phyloP scores from a whole-genome alignment of 2,113 vertebrate species.

The Ariopsis seemanni region DNA sequence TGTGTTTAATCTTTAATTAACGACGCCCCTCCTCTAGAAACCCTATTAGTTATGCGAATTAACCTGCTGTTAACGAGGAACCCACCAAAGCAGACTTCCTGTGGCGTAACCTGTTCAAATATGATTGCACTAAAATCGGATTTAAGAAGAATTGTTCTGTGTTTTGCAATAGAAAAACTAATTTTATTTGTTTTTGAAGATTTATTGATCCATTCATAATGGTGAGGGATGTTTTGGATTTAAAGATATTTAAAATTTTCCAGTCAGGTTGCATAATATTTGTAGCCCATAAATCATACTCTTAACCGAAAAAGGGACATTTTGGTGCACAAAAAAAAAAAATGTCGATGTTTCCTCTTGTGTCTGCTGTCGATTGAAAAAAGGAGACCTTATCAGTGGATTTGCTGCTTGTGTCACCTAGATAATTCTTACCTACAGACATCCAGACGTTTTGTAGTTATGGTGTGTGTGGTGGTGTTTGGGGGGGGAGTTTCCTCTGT shows the following conservation, averaged over 20 bases:
- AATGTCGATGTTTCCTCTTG: neutral
- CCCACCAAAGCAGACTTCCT: conserved; percentile 3
- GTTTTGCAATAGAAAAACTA: neutral
- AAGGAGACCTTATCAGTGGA: neutral
- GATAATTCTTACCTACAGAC: conserved; percentile 19
- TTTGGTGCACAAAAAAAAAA: neutral
- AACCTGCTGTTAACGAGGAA: conserved; percentile 34
- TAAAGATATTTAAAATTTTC: neutral
- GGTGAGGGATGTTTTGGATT: neutral
- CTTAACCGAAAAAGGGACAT: neutral
- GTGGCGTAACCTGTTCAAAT: neutral
- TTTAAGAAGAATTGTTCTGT: neutral
- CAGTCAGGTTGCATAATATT: neutral
- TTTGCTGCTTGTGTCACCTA: conserved; percentile 7
- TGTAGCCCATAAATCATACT: neutral
- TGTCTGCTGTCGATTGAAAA: neutral
- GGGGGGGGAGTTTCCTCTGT: conserved; percentile 5
- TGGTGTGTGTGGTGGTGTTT: neutral
- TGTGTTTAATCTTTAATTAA: conserved; percentile 75
- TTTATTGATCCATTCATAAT: neutral
- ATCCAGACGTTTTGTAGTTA: conserved; percentile 10
- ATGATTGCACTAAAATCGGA: neutral
- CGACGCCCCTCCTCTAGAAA: conserved; percentile 67
- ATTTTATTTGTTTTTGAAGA: neutral
- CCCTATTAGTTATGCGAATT: conserved; percentile 54